Evolutionary conservation across 1,140 invertebrate genomes (phyloP).

Genomic region (Drosophila punjabiensis): DNA sequence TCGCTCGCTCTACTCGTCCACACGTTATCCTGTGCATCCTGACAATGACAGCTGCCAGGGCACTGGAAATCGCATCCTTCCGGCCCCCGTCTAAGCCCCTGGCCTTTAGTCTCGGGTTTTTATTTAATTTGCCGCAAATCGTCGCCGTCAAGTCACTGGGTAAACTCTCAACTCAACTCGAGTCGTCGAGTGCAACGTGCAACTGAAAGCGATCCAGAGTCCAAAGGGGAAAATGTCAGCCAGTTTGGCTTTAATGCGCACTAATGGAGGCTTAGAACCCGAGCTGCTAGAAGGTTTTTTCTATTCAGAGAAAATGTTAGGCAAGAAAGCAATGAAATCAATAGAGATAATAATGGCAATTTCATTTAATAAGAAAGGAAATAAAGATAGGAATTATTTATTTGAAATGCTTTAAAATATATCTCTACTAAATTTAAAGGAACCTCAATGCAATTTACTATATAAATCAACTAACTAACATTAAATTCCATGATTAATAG

Average conservation of each 20-base stretch:
- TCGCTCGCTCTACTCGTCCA: background rate
- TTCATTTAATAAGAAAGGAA: background rate
- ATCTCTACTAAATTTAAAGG: background rate
- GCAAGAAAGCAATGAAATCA: background rate
- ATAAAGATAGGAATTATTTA: background rate
- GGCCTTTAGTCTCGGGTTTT: slow-evolving; percentile 31
- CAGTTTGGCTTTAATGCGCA: slow-evolving; percentile 7
- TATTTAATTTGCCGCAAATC: slow-evolving; percentile 75
- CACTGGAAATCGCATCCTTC: slow-evolving; percentile 33
- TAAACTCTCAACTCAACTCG: slow-evolving; percentile 32
- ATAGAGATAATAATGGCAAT: background rate
- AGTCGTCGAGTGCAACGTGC: slow-evolving; percentile 17
- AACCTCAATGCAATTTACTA: background rate
- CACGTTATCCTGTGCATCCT: slow-evolving; percentile 40
- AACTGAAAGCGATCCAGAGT: slow-evolving; percentile 27
- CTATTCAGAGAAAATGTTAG: background rate
- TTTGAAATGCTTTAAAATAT: too few species aligned
- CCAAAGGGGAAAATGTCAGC: slow-evolving; percentile 7
- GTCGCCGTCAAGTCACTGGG: slow-evolving; percentile 53
- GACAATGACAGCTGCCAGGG: slow-evolving; percentile 52
- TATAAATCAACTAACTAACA: background rate
- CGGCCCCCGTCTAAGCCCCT: background rate
- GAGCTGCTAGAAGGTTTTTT: slow-evolving; percentile 1
- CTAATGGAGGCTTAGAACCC: slow-evolving; percentile 16
- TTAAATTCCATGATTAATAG: background rate